Conservation (phyloP, 2,113 vertebrate genomes). For the Rousettus leschenaultii region DNA sequence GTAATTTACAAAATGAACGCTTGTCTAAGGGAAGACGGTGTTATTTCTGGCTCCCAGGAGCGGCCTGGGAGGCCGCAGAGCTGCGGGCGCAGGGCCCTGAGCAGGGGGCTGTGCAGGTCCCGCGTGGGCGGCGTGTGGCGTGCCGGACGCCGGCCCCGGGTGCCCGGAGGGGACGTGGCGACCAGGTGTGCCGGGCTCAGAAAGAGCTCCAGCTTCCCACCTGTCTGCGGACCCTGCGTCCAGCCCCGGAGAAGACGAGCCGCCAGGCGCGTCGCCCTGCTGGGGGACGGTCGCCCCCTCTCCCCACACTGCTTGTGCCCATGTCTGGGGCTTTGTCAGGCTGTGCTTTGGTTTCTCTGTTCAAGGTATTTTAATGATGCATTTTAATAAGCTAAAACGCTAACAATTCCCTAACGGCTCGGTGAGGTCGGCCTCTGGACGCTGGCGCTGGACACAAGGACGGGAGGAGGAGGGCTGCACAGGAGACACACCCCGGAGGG, state of each 20-base stretch:
- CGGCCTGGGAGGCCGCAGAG: neutral
- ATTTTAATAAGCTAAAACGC: neutral
- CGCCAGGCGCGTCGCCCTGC: too few relatives aligned
- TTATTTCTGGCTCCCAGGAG: slow-evolving; percentile 46
- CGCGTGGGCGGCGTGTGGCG: too few relatives aligned
- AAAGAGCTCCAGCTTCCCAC: too few relatives aligned
- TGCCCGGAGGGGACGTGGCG: too few relatives aligned
- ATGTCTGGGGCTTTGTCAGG: neutral
- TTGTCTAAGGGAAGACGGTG: slow-evolving; percentile 50
- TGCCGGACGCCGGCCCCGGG: too few relatives aligned
- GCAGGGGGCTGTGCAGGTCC: neutral
- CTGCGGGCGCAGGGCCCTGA: too few relatives aligned
- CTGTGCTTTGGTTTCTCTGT: neutral
- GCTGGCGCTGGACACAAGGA: fast-evolving
- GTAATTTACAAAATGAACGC: slow-evolving; percentile 66
- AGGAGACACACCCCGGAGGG: too few relatives aligned
- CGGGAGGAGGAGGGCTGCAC: neutral
- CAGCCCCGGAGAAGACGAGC: too few relatives aligned
- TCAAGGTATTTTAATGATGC: neutral
- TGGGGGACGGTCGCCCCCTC: too few relatives aligned
- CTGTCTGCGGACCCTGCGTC: too few relatives aligned
- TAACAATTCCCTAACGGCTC: neutral
- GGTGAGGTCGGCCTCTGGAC: fast-evolving
- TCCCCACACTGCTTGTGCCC: fast-evolving
- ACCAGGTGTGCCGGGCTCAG: too few relatives aligned